A percentile compares a stretch with the other conserved stretches of the same genome.
Conservation (phyloP, 2,888 invertebrate species). For the Pristionchus fissidentatus region DNA sequence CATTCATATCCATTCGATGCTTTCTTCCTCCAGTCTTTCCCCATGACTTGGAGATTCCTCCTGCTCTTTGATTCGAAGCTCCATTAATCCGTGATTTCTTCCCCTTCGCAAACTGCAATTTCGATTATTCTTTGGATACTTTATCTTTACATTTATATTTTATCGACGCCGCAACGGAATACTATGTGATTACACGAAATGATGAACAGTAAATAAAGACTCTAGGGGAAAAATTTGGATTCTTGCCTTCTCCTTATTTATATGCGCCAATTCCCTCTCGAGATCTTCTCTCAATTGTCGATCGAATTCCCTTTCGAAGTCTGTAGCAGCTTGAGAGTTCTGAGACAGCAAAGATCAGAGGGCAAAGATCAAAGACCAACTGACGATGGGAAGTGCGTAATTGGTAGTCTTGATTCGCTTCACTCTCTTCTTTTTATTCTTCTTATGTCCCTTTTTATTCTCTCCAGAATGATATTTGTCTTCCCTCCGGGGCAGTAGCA, state of each 20-base stretch:
- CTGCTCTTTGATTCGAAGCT: neutral
- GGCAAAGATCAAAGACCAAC: neutral
- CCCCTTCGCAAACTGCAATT: neutral
- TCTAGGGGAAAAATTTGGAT: neutral
- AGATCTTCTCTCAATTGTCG: neutral
- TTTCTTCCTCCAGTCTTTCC: constrained; percentile 21
- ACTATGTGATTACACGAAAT: too few relatives aligned
- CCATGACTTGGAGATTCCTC: constrained; percentile 19
- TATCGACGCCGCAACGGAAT: too few relatives aligned
- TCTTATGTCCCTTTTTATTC: neutral
- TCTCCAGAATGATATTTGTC: constrained; percentile 13
- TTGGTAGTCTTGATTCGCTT: neutral
- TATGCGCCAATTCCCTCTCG: neutral
- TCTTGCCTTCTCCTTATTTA: neutral
- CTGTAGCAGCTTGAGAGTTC: constrained; percentile 6
- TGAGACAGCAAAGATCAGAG: neutral
- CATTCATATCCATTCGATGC: neutral
- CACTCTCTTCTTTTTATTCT: constrained; percentile 12
- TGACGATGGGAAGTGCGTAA: neutral
- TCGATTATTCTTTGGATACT: too few relatives aligned
- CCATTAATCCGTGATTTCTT: neutral
- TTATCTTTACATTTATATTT: too few relatives aligned
- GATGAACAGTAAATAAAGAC: too few relatives aligned
- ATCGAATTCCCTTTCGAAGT: neutral
- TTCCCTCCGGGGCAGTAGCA: neutral